Base-by-base conservation (phyloP, 2,797 vertebrate genomes). In the Aphelocoma californica region DNA sequence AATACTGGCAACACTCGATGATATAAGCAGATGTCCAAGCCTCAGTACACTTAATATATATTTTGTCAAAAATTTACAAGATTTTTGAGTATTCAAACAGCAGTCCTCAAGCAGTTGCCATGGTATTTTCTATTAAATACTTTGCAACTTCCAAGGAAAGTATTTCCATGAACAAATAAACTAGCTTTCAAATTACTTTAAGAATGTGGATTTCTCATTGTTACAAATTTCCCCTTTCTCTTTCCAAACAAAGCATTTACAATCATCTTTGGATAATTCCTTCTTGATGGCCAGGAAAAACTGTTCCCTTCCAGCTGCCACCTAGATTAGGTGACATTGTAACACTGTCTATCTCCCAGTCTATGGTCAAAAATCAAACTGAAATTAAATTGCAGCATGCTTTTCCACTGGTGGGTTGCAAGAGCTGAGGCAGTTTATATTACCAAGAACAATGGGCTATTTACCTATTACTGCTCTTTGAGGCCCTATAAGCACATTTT, bases 81-180 rank as follows among this genome's bases (percentile, higher is more conserved):
- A 62, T 88, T 87, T 92, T 69, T 66, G 82, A 93, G 81, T 84
- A 90, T 57, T 95, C 67, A 58, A 93, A 85, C 84, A 91, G 82
- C 84, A 94, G 78, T 53, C 40, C 74, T 83, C 51, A 60, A 86
- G 56, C 36, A 82, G 77, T 93, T 93, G 83, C 87, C 94, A 92
- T 34, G 31, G 77, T 18, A 80, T 58, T 60, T 90, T 90, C 81
- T 91, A 82, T 36, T 34, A 95, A 95, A 90, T 42, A 51, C 48
- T 86, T 53, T 84, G 72, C 51, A 92, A 92, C 71, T 86, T 96
- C 91, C 92, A 92, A 86, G 74, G 89, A 93, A 96, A 95, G 56
- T 86, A 93, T 77, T 91, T 91, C 87, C 24, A 6, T 75, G 83
- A 83, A 94, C 66, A 96, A 93, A 87, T 92, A 92, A 87, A 84